A percentile compares a stretch with the other conserved stretches of the same genome.
These are phyloP conservation scores for Brenthis hecate DNA, from an alignment of 2,888 invertebrate species.

Conservation along the genomic window DNA sequence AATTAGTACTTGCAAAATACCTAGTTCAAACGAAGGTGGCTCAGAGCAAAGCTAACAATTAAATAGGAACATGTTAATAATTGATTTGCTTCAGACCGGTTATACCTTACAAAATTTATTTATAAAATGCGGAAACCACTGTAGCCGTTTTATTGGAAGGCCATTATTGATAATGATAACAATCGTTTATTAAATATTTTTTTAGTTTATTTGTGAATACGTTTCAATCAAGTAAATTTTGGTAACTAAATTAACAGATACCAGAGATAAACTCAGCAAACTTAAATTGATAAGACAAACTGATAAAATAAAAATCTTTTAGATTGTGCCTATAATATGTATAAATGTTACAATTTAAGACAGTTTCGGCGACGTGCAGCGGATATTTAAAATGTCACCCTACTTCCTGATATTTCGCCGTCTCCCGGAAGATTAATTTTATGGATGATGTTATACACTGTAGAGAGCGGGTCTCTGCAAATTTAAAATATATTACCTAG, in stretches of 20 bases:
- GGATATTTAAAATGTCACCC: slow-evolving; percentile 69
- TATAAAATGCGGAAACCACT: slow-evolving; percentile 26
- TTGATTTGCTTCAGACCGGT: slow-evolving; percentile 23
- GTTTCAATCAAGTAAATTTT: no score
- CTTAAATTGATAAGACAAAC: no score
- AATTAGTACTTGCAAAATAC: slow-evolving; percentile 15
- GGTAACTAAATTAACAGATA: no score
- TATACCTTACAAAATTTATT: slow-evolving; percentile 34
- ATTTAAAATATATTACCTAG: slow-evolving; percentile 5
- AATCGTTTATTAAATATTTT: no score
- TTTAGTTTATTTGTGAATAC: no score
- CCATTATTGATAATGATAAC: neutral
- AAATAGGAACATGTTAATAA: slow-evolving; percentile 2
- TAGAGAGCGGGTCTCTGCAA: slow-evolving; percentile 1
- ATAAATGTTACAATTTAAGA: slow-evolving; percentile 12
- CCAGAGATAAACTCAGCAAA: no score
- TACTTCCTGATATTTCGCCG: slow-evolving; percentile 60
- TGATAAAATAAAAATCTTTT: no score
- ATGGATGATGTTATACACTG: slow-evolving; percentile 49
- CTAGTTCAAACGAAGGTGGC: neutral
- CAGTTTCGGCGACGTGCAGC: slow-evolving; percentile 49
- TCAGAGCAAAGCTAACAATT: neutral
- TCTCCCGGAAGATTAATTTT: slow-evolving; percentile 54
- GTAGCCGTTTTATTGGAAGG: slow-evolving; percentile 20
- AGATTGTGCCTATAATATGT: no score